A percentile compares a stretch with the other conserved stretches of the same genome.
These are phyloP conservation scores for Tetragonula clypearis DNA, from an alignment of 1,140 invertebrate genomes.

Conservation along the genomic window DNA sequence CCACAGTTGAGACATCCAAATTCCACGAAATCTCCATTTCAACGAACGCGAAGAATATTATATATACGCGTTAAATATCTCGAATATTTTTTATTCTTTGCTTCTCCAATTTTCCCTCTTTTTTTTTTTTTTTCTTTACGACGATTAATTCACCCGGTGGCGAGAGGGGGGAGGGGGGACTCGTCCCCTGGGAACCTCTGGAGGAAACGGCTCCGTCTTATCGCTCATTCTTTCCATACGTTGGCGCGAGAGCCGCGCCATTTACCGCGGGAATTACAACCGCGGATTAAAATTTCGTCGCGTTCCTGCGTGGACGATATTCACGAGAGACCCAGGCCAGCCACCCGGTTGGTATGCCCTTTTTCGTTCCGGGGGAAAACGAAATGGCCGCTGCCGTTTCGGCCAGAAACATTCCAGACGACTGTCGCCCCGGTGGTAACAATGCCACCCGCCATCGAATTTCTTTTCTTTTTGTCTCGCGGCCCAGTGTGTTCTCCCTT, in stretches of 20 bases:
- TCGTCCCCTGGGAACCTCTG: background rate
- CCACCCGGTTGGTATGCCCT: background rate
- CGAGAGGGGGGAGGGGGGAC: too few species aligned
- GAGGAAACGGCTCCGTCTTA: conserved; percentile 1
- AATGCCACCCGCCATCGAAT: conserved; percentile 22
- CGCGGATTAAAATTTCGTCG: conserved; percentile 45
- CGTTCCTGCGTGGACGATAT: background rate
- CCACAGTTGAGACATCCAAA: too few species aligned
- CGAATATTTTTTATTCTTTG: too few species aligned
- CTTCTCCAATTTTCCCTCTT: too few species aligned
- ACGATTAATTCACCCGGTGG: background rate
- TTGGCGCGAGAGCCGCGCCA: conserved; percentile 8
- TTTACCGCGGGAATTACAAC: conserved; percentile 30
- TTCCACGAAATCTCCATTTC: background rate
- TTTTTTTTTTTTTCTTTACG: background rate
- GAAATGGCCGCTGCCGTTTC: background rate
- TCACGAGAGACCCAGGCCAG: background rate
- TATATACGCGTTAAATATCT: too few species aligned
- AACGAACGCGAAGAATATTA: background rate
- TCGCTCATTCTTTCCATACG: conserved; percentile 24
- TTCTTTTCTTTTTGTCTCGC: conserved; percentile 8
- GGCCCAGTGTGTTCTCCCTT: background rate
- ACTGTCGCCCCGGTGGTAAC: conserved; percentile 8
- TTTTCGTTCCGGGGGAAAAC: background rate
- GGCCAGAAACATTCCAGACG: conserved; percentile 34